Percentiles rank a stretch among this genome's conserved stretches.
Conservation (phyloP, 2,888 invertebrate genomes). For the Gnatocerus cornutus region DNA sequence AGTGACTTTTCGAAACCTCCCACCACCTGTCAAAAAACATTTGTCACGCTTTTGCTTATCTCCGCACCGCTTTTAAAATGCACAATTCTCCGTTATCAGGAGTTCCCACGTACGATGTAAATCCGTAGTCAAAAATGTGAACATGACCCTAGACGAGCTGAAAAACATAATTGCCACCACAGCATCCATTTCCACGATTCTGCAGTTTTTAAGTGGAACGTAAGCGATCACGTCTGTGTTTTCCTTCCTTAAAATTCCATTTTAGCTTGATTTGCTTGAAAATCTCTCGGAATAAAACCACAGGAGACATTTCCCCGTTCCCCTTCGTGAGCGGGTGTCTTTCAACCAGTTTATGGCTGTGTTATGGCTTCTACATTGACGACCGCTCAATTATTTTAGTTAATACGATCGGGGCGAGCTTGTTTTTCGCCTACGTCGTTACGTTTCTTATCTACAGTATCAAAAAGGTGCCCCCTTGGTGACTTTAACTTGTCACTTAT, state of each 20-base stretch:
- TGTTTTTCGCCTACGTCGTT: conserved; percentile 81
- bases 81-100: conserved; percentile 1
- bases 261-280: conserved; percentile 84
- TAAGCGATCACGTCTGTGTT: conserved; percentile 73
- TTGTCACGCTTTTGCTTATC: no score
- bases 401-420: conserved; percentile 81
- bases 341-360: conserved; percentile 86
- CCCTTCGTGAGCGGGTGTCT: conserved; percentile 86
- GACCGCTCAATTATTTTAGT: conserved; percentile 84
- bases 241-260: conserved; percentile 57
- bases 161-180: conserved; percentile 73
- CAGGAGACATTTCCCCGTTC: conserved; percentile 83
- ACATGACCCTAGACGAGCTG: conserved; percentile 62
- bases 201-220: conserved; percentile 91
- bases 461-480: conserved; percentile 75
- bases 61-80: neutral
- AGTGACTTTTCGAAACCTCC: no score
- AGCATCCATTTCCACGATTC: conserved; percentile 85
- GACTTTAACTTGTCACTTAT: neutral
- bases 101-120: neutral
- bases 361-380: conserved; percentile 83
- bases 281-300: conserved; percentile 82
- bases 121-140: neutral
- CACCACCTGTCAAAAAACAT: no score
- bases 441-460: conserved; percentile 83